A percentile compares a stretch with the other conserved stretches of the same genome.
phyloP scores from a whole-genome alignment of 2,113 vertebrate genomes.

The Glaucidium brasilianum region DNA sequence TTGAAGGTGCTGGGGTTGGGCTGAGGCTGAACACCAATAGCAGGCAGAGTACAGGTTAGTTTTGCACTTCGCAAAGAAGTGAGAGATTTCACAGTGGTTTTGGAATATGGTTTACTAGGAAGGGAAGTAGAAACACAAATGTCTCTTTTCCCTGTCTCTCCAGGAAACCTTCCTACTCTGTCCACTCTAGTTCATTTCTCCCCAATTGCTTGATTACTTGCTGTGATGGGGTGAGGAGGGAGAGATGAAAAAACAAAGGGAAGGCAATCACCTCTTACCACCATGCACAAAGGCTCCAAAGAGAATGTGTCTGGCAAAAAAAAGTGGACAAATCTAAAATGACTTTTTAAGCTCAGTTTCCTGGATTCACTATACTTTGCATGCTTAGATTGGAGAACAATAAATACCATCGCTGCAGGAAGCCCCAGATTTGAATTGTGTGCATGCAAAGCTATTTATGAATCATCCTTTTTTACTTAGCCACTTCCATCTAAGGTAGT shows the following conservation, averaged over 20 bases:
- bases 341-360: background rate
- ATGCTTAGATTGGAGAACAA: constrained; percentile 11
- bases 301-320: background rate
- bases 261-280: background rate
- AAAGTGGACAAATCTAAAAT: background rate
- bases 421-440: background rate
- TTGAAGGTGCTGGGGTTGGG: background rate
- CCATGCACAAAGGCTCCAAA: background rate
- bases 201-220: background rate
- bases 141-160: background rate
- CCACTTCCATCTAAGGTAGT: constrained; percentile 31
- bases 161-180: background rate
- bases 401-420: background rate
- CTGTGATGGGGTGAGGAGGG: background rate
- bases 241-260: background rate
- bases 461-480: constrained; percentile 11
- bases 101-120: background rate
- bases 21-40: background rate
- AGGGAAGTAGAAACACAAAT: background rate
- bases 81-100: background rate
- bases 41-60: background rate
- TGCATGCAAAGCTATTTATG: background rate
- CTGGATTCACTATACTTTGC: background rate
- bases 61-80: background rate
- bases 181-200: background rate